phyloP scores from a whole-genome alignment of 2,888 invertebrate species.

The Strigamia maritima region DNA sequence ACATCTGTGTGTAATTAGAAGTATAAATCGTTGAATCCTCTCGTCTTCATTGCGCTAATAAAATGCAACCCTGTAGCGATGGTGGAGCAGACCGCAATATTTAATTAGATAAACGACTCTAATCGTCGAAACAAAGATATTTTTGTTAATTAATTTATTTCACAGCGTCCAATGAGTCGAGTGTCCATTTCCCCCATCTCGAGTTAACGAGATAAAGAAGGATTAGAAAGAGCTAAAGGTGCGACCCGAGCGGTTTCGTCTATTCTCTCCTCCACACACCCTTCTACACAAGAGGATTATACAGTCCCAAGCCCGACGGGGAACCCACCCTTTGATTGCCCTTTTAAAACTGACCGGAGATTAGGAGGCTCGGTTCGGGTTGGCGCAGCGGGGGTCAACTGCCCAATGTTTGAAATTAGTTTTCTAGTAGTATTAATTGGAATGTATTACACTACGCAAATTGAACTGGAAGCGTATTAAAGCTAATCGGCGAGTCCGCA shows the following conservation, averaged over 20 bases:
- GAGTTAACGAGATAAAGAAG: constrained; percentile 21
- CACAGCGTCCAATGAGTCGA: constrained; percentile 1
- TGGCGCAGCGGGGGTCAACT: neutral
- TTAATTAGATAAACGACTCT: neutral
- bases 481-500: neutral
- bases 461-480: constrained; percentile 11
- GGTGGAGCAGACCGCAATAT: neutral
- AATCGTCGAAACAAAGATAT: neutral
- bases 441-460: constrained; percentile 23
- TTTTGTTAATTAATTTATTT: constrained; percentile 24
- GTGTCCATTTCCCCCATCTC: constrained; percentile 18
- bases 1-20: neutral
- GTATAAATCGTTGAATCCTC: neutral
- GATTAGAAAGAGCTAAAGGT: constrained; percentile 16
- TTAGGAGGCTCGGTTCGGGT: constrained; percentile 11
- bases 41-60: constrained; percentile 3
- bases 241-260: constrained; percentile 17
- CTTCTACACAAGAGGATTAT: constrained; percentile 21
- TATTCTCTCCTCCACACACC: neutral
- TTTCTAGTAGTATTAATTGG: constrained; percentile 19
- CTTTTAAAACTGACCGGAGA: neutral
- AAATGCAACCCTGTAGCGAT: constrained; percentile 11
- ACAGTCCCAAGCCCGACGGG: constrained; percentile 18
- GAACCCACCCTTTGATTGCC: constrained; percentile 19
- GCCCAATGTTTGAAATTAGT: constrained; percentile 27